phyloP scores from a whole-genome alignment of 2,797 vertebrate genomes.

The Pseudomugil tenellus region DNA sequence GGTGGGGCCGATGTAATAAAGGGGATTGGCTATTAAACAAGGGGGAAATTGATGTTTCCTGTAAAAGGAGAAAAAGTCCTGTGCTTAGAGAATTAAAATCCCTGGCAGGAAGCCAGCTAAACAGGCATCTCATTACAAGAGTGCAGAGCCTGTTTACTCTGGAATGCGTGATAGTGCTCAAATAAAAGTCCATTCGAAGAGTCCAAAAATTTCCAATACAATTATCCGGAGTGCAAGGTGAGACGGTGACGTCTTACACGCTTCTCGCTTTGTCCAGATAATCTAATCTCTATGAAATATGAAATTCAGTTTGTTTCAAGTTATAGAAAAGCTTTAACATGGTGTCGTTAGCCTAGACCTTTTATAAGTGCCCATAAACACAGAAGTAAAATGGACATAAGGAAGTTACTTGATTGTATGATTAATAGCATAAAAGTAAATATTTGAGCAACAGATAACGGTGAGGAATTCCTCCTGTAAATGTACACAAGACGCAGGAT shows the following conservation, averaged over 20 bases:
- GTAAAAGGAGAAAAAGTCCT: constrained; percentile 21
- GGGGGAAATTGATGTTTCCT: constrained; percentile 16
- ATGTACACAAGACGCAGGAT: neutral
- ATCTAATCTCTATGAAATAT: neutral
- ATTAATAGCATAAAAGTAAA: neutral
- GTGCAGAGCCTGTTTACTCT: constrained; percentile 35
- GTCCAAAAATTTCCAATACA: constrained; percentile 4
- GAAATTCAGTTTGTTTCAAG: neutral
- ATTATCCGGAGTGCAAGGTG: neutral
- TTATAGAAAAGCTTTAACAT: neutral
- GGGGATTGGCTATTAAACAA: neutral
- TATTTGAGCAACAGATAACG: neutral
- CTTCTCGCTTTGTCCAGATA: neutral
- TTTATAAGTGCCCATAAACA: neutral
- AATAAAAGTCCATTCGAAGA: constrained; percentile 36
- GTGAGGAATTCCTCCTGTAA: neutral
- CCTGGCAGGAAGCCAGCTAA: constrained; percentile 52
- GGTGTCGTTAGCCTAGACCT: neutral
- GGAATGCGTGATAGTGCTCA: constrained; percentile 41
- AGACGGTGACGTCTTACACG: neutral
- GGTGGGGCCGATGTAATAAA: constrained; percentile 28
- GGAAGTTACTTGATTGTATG: neutral
- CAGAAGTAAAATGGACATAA: neutral
- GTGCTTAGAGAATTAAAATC: constrained; percentile 35
- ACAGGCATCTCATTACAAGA: constrained; percentile 44